Percentiles rank a stretch among this genome's conserved stretches.
These are phyloP conservation scores for Ciona savignyi DNA, from an alignment of 23 tunicate species.

Conservation along the genomic window DNA sequence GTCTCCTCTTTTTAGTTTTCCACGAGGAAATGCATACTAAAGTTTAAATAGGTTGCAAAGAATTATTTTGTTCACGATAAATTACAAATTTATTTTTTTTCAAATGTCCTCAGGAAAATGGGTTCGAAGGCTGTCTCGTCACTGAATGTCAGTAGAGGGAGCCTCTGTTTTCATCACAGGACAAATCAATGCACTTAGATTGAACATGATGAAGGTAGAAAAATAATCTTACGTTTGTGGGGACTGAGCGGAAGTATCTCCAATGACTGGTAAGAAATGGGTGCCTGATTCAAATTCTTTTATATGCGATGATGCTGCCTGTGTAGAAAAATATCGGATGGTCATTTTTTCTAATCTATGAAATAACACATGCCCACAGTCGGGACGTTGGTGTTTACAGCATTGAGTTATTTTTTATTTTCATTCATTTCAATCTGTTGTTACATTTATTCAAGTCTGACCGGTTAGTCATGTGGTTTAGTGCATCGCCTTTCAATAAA, in stretches of 20 bases:
- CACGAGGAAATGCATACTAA: no score
- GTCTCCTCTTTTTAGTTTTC: no score
- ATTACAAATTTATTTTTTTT: not conserved
- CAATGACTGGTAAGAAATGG: slow-evolving; percentile 60
- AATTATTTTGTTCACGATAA: not conserved
- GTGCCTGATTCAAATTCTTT: slow-evolving; percentile 61
- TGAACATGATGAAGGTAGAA: not conserved
- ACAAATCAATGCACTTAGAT: not conserved
- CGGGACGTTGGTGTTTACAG: no score
- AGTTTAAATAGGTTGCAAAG: no score
- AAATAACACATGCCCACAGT: no score
- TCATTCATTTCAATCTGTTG: no score
- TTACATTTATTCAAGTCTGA: no score
- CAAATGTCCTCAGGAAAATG: slow-evolving; percentile 13
- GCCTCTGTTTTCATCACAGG: slow-evolving; percentile 16
- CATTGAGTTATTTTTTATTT: no score
- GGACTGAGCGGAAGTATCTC: slow-evolving; percentile 18
- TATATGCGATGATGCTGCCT: slow-evolving; percentile 69
- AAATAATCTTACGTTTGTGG: slow-evolving; percentile 6
- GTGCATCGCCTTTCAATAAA: no score
- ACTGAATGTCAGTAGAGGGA: slow-evolving; percentile 6
- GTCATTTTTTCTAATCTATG: no score
- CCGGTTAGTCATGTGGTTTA: no score
- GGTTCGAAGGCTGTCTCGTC: slow-evolving; percentile 14
- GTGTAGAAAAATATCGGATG: no score